These are phyloP conservation scores for Drosophila pachea DNA, from an alignment of 1,140 invertebrate genomes.

Conservation along the genomic window DNA sequence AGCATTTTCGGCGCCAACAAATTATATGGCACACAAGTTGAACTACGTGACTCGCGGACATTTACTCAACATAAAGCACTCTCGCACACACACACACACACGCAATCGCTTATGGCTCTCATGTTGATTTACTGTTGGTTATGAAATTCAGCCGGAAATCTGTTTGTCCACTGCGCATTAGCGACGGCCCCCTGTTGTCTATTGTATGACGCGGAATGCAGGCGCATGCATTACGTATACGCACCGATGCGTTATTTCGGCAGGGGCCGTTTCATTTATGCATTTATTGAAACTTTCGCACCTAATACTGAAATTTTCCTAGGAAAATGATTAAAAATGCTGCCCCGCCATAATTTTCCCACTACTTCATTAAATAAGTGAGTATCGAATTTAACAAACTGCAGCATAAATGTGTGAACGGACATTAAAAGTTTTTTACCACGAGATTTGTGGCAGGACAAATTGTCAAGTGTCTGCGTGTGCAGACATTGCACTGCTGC, in stretches of 20 bases:
- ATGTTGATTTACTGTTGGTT: constrained; percentile 46
- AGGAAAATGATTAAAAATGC: too few species aligned
- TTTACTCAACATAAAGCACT: background rate
- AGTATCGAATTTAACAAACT: too few species aligned
- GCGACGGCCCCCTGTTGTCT: background rate
- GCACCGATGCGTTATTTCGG: constrained; percentile 6
- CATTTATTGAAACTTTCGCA: too few species aligned
- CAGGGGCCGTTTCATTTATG: background rate
- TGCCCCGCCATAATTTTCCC: too few species aligned
- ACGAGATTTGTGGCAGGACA: too few species aligned
- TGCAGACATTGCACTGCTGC: background rate
- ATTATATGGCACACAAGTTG: constrained; percentile 38
- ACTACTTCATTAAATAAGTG: too few species aligned
- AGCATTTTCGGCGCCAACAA: constrained; percentile 35
- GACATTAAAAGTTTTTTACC: too few species aligned
- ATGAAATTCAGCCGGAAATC: constrained; percentile 44
- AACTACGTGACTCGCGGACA: constrained; percentile 42
- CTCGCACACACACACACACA: background rate
- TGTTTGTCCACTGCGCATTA: constrained; percentile 40
- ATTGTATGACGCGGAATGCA: background rate
- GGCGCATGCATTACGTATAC: constrained; percentile 32
- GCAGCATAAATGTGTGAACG: too few species aligned
- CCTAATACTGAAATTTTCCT: too few species aligned
- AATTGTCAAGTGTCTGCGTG: background rate
- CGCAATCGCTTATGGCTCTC: background rate